Base-by-base conservation (phyloP, 2,888 invertebrate species). In the Congeria kusceri region DNA sequence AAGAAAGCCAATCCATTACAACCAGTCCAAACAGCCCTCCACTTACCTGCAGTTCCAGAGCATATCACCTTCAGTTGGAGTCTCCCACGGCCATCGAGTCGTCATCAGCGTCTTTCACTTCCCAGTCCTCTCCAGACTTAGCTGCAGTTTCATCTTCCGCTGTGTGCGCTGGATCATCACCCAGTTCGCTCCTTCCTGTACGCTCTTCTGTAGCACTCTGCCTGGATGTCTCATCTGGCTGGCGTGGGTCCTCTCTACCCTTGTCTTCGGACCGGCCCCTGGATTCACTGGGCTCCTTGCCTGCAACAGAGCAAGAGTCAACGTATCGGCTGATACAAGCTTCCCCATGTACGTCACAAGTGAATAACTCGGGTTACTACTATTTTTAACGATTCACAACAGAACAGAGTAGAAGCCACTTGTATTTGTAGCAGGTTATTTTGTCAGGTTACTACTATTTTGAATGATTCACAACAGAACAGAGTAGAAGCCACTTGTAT, bases 41-140 rank as follows among this genome's bases (percentile, higher is more conserved):
- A 81, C 81, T 81, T 81, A 81, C 81, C 81, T 81, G 74, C 68
- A 18, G 18, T 32, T 78, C 78, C 69, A 65, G 29, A 64, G 58
- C 56, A 65, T 67, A 70, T 81, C 81, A 81, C 81, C 81, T 81
- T 81, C 81, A 81, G 81, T 81, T 76, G 18, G 75, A 69, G 49
- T 70, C 70, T 28, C 70, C 76, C 61, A 70, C 58, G 28, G 69
- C 69, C 61, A 53, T 25, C 9, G 69, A 64, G 27, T 47, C 32
- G 11, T 32, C 46, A 18, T 44, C 58, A 27, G 27, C 47, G 9
- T 58, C 28, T 28, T 27, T 15, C 1, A n/a, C 29, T 32, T 49
- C 32, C 5, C 25, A 20, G 3, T 18, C 32, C 18, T 15, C 23
- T 29, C 3, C 32, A 11, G 25, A 39, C 39, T 56, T 29, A 9